Evolutionary conservation across 2,113 vertebrate genomes (phyloP).

Genomic region (Martes martes): DNA sequence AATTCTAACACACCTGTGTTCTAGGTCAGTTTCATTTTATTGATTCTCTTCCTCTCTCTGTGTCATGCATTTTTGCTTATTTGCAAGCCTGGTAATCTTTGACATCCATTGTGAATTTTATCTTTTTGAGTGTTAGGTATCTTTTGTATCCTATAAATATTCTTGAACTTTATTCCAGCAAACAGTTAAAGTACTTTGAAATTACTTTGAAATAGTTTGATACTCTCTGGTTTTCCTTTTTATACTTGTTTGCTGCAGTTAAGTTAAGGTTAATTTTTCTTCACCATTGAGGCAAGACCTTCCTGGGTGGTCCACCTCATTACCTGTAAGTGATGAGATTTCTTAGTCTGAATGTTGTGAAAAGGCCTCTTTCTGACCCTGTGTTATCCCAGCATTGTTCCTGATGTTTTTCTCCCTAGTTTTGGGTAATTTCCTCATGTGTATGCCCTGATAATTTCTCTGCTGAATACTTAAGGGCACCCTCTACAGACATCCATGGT

Average conservation of each 20-base stretch:
- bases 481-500: neutral
- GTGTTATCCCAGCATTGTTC: neutral
- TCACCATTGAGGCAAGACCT: neutral
- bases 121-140: neutral
- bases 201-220: neutral
- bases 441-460: neutral
- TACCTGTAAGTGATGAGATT: neutral
- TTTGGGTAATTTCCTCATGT: neutral
- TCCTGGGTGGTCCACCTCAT: neutral
- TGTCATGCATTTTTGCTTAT: neutral
- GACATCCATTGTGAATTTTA: neutral
- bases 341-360: neutral
- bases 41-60: neutral
- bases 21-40: neutral
- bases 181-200: neutral
- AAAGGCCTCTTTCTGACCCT: neutral
- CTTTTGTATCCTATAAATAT: neutral
- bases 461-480: neutral
- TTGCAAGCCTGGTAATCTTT: neutral
- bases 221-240: neutral
- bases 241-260: neutral
- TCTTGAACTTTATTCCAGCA: neutral
- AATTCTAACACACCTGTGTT: neutral
- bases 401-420: accelerated
- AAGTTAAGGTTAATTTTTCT: neutral